Evolutionary conservation across 2,888 invertebrate genomes (phyloP), one percentile per base, ranked within the genome.

Genomic region (Eristalinus aeneus): DNA sequence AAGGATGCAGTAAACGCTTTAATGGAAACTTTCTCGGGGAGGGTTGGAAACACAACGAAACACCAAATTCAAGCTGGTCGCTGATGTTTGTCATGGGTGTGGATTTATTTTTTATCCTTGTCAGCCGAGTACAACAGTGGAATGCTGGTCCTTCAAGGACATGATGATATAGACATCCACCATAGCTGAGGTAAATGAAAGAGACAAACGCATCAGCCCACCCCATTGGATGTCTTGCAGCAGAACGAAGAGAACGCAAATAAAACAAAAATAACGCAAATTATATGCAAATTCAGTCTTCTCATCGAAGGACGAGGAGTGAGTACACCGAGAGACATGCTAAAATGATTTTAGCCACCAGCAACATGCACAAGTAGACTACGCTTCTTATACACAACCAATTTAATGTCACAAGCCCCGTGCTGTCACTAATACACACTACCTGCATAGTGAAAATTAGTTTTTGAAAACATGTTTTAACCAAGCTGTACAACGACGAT

Each of bases 281-380:
- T 91, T 90, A 89, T 91, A 92, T 92, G 92, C 91, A 92, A 91
- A 92, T 92, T 90, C 90, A 89, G 89, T 90, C 88, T 71, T 89
- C 89, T 46, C 68, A 34, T 22, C 64, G 23, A 61, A 61, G 58
- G 60, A 76, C 53, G 71, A 39, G 39, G 61, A 39, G 54, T n/a
- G 75, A 67, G 74, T 77, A 64, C 69, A 22, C 34, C 56, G 31
- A 76, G 69, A 68, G 61, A 78, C 74, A 74, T 76, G 64, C 27
- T 77, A 60, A 76, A 85, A 64, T 76, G 64, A 68, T 72, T 68
- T 46, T 3, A 80, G 64, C 79, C 84, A 34, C 79, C 65, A 78
- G 56, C 27, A 20, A 20, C 58, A 63, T 46, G 46, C 16, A 39
- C 8, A 84, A 11, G 27, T 36, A 11, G 12, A 36, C 56, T 56